phyloP scores from a whole-genome alignment of 1,140 invertebrate species.

The Drosophila pandora region DNA sequence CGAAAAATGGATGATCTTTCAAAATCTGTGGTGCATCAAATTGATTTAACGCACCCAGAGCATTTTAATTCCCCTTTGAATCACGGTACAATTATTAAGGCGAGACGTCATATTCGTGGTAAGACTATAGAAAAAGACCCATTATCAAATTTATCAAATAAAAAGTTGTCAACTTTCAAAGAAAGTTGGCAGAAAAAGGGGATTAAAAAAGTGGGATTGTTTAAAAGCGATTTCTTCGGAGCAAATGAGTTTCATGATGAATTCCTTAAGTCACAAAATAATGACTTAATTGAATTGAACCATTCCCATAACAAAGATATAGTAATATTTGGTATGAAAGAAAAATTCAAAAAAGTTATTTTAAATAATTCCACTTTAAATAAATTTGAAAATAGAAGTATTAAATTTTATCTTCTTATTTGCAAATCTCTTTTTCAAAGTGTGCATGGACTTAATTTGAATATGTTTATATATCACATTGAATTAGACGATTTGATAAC shows the following conservation, averaged over 20 bases:
- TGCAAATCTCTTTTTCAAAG: no score
- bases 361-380: no score
- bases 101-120: background rate
- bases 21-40: conserved; percentile 1
- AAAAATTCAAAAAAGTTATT: no score
- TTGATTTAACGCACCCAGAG: background rate
- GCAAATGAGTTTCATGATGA: background rate
- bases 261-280: background rate
- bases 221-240: conserved; percentile 7
- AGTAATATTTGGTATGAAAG: background rate
- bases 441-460: background rate
- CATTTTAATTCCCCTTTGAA: background rate
- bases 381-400: no score
- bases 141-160: no score
- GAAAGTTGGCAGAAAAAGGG: background rate
- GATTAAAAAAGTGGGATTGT: background rate
- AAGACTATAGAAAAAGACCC: no score
- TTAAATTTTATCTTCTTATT: no score
- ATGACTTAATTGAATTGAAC: background rate
- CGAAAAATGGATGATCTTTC: conserved; percentile 11
- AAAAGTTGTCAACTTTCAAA: no score
- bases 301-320: background rate
- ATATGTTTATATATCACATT: background rate
- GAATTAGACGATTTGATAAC: no score
- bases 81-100: background rate